Base-by-base conservation (phyloP, 2,113 vertebrate species). In the Hyperopisus bebe region DNA sequence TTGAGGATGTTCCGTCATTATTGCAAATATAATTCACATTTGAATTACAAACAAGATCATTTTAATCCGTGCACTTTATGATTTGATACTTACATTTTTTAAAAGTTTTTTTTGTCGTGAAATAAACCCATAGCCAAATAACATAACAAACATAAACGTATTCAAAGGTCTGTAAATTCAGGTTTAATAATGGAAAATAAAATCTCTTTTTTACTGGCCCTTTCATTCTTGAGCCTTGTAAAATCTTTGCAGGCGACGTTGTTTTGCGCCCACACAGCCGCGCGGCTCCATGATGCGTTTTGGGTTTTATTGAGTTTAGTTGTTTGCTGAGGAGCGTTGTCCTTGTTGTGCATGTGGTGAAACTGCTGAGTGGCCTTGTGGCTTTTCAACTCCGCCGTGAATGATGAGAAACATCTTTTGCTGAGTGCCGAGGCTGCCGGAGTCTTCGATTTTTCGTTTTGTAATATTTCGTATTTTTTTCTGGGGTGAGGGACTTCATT, bases 291-390 rank as follows among this genome's bases (percentile, higher is more conserved):
- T 31, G 19, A 5, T 42, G 53, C 19, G 3, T 62, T 66, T 42
- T 53, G 21, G 74, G 1, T 58, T 44, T 89, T 77, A 51, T 24
- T 35, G 47, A 51, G 21, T 80, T 48, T 46, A 31, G 42, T 74
- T 89, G 74, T 89, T 53, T 83, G 74, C 31, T 87, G 31, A 87
- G 19, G 42, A 31, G 55, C 2, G 13, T 21, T 44, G 87, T 66
- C 48, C 88, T 62, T 88, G 39, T 21, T 42, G 53, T 44, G 87
- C 62, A 47, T 88, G 55, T 3, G 87, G 58, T 58, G 42, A 74
- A 47, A 47, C 31, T 70, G 58, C 87, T 47, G 87, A 74, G 70
- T 51, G 70, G 66, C 88, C 62, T 80, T 89, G 44, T 80, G 88
- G 62, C 21, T 89, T 89, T 48, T 31, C 47, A 82, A 15, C 50